Conservation (phyloP, 2,797 vertebrate species). For the Sebastes oblongus region DNA sequence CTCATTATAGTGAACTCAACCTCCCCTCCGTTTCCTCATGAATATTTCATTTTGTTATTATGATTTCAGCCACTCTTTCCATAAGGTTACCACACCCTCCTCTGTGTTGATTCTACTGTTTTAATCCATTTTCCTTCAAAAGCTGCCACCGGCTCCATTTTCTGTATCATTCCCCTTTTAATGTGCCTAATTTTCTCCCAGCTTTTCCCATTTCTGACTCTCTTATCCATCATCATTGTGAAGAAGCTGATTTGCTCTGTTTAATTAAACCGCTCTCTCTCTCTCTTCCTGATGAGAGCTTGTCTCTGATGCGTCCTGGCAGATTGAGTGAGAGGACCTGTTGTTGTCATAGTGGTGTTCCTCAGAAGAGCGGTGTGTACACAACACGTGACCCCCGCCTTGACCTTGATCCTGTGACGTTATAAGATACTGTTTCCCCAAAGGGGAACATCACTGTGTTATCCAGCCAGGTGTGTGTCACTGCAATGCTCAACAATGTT, state of each 20-base stretch:
- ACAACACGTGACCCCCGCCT: constrained; percentile 33
- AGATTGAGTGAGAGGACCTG: constrained; percentile 57
- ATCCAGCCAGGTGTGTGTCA: constrained; percentile 45
- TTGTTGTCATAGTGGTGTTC: constrained; percentile 45
- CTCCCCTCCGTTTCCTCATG: constrained; percentile 35
- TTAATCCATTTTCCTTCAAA: background rate
- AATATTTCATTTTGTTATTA: constrained; percentile 68
- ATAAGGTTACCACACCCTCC: constrained; percentile 24
- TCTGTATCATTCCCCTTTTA: constrained; percentile 6
- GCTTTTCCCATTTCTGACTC: constrained; percentile 24
- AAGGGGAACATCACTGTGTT: constrained; percentile 35
- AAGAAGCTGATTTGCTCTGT: constrained; percentile 61
- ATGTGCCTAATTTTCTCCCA: constrained; percentile 31
- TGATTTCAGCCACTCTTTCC: constrained; percentile 47
- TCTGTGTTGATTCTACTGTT: constrained; percentile 23
- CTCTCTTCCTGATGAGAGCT: constrained; percentile 65
- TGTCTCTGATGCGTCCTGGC: constrained; percentile 52
- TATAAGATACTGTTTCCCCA: constrained; percentile 31
- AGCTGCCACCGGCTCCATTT: background rate
- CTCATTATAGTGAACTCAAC: constrained; percentile 57
- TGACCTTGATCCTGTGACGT: constrained; percentile 67
- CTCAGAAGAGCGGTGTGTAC: constrained; percentile 33
- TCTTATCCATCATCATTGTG: constrained; percentile 59
- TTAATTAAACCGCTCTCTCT: constrained; percentile 74
- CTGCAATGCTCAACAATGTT: constrained; percentile 21